Base-by-base conservation (phyloP, 1,140 invertebrate species). In the Euglossa dilemma region DNA sequence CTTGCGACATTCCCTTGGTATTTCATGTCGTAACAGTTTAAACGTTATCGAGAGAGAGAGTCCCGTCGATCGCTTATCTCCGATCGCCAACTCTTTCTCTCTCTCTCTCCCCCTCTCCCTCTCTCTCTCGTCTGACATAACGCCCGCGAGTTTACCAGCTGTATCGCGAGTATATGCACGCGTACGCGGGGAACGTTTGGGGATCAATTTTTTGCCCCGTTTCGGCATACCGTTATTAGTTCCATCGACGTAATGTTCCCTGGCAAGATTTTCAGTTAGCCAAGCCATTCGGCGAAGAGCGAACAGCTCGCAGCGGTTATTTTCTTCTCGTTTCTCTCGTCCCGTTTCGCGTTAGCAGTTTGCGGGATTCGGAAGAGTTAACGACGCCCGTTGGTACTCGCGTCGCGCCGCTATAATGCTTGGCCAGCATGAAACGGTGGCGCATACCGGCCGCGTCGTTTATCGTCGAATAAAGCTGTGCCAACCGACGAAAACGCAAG, bases 391-490 rank as follows among this genome's bases (percentile, higher is more conserved):
- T 50, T 67, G 75, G 50, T 69, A 47, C 43, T n/a, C 36, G 14
- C 45, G 43, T 63, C 25, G n/a, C n/a, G 25, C 45, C 36, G 43
- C 52, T 23, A 59, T 63, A 80, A 80, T 61, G 69, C 50, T 64
- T 66, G 61, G 43, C 59, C 61, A 66, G 25, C 71, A 75, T 63
- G 61, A 66, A 81, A 81, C 63, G 79, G 75, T 75, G 54, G 52
- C 79, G 79, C 71, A 81, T 81, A 66, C 43, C 63, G 57, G n/a
- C 25, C 25, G 45, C 77, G 69, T 57, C 56, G 50, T 80, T 80
- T 80, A 75, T 81, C 61, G 61, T 52, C 43, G 71, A 72, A 80
- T 74, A 81, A 81, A 81, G 61, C 72, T 75, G 50, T 54, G 61
- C 50, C 73, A 75, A 56, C 71, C 79, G 54, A 43, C 59, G 25